Base-by-base conservation (phyloP, 2,113 vertebrate species). In the Polypterus senegalus region DNA sequence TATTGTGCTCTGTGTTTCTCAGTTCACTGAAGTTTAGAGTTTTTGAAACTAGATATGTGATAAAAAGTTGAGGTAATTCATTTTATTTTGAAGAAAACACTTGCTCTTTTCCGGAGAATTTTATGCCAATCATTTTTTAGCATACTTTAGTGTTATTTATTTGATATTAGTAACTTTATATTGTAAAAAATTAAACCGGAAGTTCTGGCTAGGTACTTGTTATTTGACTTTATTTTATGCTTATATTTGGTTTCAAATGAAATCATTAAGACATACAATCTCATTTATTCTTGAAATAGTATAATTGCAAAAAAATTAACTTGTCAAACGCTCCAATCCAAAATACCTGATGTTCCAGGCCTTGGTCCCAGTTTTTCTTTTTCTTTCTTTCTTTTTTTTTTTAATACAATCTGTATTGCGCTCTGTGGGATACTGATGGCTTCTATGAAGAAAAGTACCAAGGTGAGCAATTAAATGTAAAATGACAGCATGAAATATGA, bases 401-500 rank as follows among this genome's bases (percentile, higher is more conserved):
- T 77, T 80, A 83, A 80, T 86, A 86, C 85, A 84, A 83, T 27
- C 27, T 27, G 27, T 85, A 87, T 84, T 82, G 83, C 82, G 80
- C 88, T 86, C 88, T 83, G 85, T 86, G 86, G 88, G 88, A 71
- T 84, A 81, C 86, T 87, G 88, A 88, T 86, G 83, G 84, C 85
- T 86, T 87, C 85, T 85, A 71, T 80, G 85, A 85, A 79, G 86
- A 83, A 83, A 86, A 84, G 82, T 81, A 83, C 83, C 75, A 76
- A 81, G 78, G 81, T 76, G 81, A 87, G 84, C 85, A 88, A 88
- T 89, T 88, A 86, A 84, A 85, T 84, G 84, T 80, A 86, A 77
- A 82, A 73, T 84, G 86, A 88, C 86, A 88, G 86, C 77, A 81
- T 81, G 83, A 85, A 88, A 91, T 92, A 91, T 87, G 89, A 88